Conservation (phyloP, 2,888 invertebrate species). For the Adineta ricciae region DNA sequence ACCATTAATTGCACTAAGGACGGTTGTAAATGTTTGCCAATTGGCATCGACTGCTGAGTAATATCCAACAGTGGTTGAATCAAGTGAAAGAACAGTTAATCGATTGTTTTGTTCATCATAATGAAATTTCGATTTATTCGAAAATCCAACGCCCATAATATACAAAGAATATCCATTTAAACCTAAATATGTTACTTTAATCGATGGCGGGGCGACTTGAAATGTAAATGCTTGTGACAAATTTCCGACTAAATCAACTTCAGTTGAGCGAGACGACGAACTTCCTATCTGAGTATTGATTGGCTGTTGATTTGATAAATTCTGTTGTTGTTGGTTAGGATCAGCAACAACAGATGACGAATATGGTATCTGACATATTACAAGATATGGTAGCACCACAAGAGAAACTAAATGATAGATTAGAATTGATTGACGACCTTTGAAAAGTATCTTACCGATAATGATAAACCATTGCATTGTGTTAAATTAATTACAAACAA, state of each 20-base stretch:
- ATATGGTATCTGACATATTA: neutral
- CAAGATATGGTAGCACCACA: neutral
- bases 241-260: neutral
- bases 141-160: neutral
- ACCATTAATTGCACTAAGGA: neutral
- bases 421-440: neutral
- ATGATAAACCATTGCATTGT: neutral
- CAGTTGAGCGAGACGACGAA: neutral
- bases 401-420: neutral
- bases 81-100: neutral
- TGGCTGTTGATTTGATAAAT: neutral
- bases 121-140: neutral
- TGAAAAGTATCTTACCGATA: neutral
- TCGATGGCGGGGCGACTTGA: neutral
- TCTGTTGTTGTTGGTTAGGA: neutral
- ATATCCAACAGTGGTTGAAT: neutral
- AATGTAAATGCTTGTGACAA: neutral
- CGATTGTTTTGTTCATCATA: slow-evolving; percentile 11
- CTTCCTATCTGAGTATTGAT: neutral
- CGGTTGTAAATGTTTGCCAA: neutral
- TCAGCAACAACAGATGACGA: neutral
- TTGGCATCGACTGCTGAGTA: neutral
- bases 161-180: neutral
- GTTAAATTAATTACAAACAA: neutral
- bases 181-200: neutral